phyloP scores from a whole-genome alignment of 2,888 invertebrate genomes.

The Ectemnius continuus region DNA sequence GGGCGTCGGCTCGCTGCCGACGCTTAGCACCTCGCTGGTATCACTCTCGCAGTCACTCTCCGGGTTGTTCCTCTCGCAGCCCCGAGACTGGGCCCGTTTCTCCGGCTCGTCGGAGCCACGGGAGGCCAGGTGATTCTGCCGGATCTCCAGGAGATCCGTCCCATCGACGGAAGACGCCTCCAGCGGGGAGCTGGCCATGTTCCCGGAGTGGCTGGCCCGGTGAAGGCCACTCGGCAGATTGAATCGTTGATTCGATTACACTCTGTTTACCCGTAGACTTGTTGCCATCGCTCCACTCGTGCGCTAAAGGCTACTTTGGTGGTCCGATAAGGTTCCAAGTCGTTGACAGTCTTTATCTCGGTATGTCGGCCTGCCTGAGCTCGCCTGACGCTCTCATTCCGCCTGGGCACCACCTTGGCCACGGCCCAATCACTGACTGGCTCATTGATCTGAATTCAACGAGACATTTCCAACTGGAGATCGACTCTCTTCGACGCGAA shows the following conservation, averaged over 20 bases:
- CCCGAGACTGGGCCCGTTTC: constrained; percentile 39
- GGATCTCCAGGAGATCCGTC: constrained; percentile 51
- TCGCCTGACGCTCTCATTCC: too few relatives aligned
- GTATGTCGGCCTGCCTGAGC: too few relatives aligned
- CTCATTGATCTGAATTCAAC: too few relatives aligned
- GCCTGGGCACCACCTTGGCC: too few relatives aligned
- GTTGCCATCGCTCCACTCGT: too few relatives aligned
- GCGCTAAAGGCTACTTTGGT: too few relatives aligned
- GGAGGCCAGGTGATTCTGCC: constrained; percentile 46
- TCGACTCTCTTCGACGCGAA: too few relatives aligned
- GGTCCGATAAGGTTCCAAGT: too few relatives aligned
- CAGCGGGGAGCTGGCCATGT: constrained; percentile 63
- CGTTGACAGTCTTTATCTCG: too few relatives aligned
- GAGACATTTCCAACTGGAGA: too few relatives aligned
- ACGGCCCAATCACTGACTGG: too few relatives aligned
- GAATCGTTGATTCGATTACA: constrained; percentile 15
- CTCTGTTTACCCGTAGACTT: background rate
- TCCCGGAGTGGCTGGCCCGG: constrained; percentile 10
- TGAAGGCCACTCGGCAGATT: constrained; percentile 3
- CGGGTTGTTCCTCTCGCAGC: constrained; percentile 47
- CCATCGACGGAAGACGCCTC: constrained; percentile 56
- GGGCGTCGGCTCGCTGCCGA: constrained; percentile 85
- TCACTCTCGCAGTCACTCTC: constrained; percentile 75
- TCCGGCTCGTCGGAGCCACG: constrained; percentile 46
- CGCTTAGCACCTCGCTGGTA: constrained; percentile 89